phyloP scores from a whole-genome alignment of 2,113 vertebrate species.

The Upupa epops region DNA sequence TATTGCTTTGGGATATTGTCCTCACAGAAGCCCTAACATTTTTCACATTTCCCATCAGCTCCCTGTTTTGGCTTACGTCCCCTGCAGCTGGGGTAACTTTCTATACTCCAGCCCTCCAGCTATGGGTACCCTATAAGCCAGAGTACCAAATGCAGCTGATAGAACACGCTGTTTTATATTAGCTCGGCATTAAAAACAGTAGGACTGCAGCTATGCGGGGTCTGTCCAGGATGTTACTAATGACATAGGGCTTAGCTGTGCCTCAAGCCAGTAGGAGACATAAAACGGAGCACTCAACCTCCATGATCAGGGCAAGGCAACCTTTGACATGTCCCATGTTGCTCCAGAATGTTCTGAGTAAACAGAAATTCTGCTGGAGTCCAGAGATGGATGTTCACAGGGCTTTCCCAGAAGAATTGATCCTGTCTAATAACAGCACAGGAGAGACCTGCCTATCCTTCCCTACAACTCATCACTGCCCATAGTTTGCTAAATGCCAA shows the following conservation, averaged over 20 bases:
- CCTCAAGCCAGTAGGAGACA: background rate
- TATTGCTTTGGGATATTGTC: background rate
- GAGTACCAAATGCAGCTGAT: background rate
- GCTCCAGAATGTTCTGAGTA: background rate
- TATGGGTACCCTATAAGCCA: background rate
- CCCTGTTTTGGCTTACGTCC: background rate
- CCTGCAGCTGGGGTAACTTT: background rate
- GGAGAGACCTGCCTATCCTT: background rate
- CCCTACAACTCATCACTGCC: background rate
- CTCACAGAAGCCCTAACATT: background rate
- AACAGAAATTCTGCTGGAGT: background rate
- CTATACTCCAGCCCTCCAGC: background rate
- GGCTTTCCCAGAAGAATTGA: background rate
- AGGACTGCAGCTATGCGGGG: background rate
- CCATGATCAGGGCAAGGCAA: background rate
- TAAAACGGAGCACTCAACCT: background rate
- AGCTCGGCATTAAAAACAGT: background rate
- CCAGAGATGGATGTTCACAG: background rate
- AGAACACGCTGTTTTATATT: background rate
- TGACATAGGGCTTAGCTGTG: background rate
- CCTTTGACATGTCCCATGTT: rapidly evolving
- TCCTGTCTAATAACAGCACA: background rate
- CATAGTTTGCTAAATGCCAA: background rate
- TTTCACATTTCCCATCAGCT: background rate
- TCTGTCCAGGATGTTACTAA: background rate